Conservation (phyloP, 2,113 vertebrate genomes). For the Nerophis lumbriciformis region DNA sequence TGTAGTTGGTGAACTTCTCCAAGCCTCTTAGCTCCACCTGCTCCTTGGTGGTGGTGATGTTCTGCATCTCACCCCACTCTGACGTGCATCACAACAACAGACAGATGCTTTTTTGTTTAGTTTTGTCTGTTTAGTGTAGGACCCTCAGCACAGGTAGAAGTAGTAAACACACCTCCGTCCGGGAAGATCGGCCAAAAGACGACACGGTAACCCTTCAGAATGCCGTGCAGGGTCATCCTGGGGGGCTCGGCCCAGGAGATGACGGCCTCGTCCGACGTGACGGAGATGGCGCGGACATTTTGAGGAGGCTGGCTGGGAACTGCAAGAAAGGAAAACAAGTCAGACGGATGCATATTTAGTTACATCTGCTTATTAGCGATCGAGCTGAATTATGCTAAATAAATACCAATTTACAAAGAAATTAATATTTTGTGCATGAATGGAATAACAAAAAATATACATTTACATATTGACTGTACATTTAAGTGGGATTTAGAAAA, state of each 20-base stretch:
- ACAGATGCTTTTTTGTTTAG: background rate
- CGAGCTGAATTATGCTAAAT: background rate
- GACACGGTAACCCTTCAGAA: slow-evolving; percentile 92
- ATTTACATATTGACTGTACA: too few relatives aligned
- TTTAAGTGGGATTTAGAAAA: too few relatives aligned
- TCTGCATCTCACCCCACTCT: slow-evolving; percentile 99
- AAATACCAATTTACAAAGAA: too few relatives aligned
- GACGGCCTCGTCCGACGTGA: slow-evolving; percentile 91
- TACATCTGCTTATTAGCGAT: background rate
- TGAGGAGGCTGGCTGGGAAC: slow-evolving; percentile 97
- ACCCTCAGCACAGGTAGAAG: background rate
- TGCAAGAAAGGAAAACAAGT: slow-evolving; percentile 49
- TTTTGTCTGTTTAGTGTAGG: background rate
- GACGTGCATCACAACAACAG: background rate
- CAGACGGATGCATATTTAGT: background rate
- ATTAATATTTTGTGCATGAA: too few relatives aligned
- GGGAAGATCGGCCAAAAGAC: slow-evolving; percentile 88
- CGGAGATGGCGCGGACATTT: slow-evolving; percentile 90
- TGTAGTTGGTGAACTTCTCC: slow-evolving; percentile 99
- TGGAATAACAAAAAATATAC: too few relatives aligned
- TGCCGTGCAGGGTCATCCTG: slow-evolving; percentile 88
- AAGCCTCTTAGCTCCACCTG: slow-evolving; percentile 89
- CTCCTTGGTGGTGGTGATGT: slow-evolving; percentile 90
- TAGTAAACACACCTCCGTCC: slow-evolving; percentile 54
- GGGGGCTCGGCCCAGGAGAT: slow-evolving; percentile 96